Evolutionary conservation across 2,797 vertebrate species (phyloP), one percentile per base, ranked within the genome.

Genomic region (Muraenolepis orangiensis): DNA sequence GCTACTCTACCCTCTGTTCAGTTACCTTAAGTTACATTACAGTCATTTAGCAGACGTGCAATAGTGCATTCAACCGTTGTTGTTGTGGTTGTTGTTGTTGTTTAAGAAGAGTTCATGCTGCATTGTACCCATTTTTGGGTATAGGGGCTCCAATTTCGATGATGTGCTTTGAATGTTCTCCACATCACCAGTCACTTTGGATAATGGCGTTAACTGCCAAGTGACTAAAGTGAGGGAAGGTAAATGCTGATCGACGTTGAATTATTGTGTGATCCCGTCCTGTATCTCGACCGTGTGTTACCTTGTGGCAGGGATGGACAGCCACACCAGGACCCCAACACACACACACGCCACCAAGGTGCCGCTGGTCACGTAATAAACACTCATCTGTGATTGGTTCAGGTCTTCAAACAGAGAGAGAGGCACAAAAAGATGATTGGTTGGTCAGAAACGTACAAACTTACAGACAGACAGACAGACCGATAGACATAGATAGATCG

Each of bases 291-390:
- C 42, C n/a, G n/a, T n/a, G 1, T 5, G 1, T 83, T 80, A 91
- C 90, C 89, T 86, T 2, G 71, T 72, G 28, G 75, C 8, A 0
- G 87, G 84, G 66, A 16, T 76, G 84, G 78, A 74, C 0, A 78
- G 12, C 70, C 85, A 75, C 64, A 90, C 69, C 46, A 89, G 6
- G 68, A 84, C 32, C 26, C 70, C 85, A 38, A 68, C 32, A 14
- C 26, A 42, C 12, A 79, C 1, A 76, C 79, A 84, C 67, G 81
- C 31, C 0, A 6, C 66, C 79, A 89, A 42, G 76, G 16, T 84
- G 72, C 74, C 80, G 38, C 57, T 34, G 18, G 8, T 3, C 32
- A 57, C 2, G 1, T 10, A n/a, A 57, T 23, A 57, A 20, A 57
- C 51, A 57, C 5, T 10, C 51, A 4, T 69, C 30, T 36, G 31